Conservation (phyloP, 2,888 invertebrate species). For the Leptinotarsa peninsularis region DNA sequence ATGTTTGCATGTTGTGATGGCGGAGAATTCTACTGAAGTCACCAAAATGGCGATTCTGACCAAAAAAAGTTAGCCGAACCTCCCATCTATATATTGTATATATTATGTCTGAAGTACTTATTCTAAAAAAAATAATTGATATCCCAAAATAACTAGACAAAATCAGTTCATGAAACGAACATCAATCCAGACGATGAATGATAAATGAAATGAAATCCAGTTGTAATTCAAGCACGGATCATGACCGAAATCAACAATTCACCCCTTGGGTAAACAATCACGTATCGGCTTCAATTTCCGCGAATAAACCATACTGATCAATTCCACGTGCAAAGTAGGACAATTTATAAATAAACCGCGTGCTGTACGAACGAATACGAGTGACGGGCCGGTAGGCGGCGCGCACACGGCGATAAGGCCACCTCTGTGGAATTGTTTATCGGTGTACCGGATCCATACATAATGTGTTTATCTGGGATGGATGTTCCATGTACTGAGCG, state of each 20-base stretch:
- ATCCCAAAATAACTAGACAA: background rate
- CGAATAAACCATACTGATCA: conserved; percentile 54
- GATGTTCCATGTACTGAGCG: conserved; percentile 66
- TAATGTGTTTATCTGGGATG: conserved; percentile 67
- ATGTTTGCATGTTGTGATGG: too few relatives aligned
- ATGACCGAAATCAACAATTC: conserved; percentile 34
- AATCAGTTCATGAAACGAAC: background rate
- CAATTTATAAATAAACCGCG: conserved; percentile 48
- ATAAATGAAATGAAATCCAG: conserved; percentile 1
- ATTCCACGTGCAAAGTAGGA: conserved; percentile 51
- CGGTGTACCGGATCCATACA: conserved; percentile 65
- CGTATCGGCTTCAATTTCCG: conserved; percentile 49
- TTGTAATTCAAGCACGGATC: conserved; percentile 1
- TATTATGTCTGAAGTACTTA: too few relatives aligned
- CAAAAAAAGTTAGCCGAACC: too few relatives aligned
- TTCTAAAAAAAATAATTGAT: background rate
- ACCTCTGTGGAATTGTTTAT: conserved; percentile 65
- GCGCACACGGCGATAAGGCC: conserved; percentile 56
- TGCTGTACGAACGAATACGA: conserved; percentile 19
- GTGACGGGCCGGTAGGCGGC: conserved; percentile 47
- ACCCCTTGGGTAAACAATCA: conserved; percentile 34
- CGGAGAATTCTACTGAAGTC: too few relatives aligned
- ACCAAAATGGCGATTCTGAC: too few relatives aligned
- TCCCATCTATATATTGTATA: too few relatives aligned
- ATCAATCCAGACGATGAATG: background rate